These are phyloP conservation scores for Pedetes capensis DNA, from an alignment of 2,113 vertebrate species.

Conservation along the genomic window DNA sequence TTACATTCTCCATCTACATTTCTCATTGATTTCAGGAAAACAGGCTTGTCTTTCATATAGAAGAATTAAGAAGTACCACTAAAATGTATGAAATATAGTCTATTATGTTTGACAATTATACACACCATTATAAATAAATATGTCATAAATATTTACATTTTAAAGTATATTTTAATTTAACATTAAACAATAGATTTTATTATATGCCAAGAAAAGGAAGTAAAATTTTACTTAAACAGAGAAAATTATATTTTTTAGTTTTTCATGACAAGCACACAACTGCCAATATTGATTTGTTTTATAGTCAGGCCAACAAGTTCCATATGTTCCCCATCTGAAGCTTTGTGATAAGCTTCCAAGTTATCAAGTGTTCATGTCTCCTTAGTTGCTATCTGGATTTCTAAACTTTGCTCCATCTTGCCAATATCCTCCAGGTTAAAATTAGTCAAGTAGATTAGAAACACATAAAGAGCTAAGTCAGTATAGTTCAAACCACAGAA, in stretches of 20 bases:
- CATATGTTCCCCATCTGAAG: background rate
- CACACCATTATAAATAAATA: background rate
- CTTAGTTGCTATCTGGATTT: background rate
- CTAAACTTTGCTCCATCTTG: background rate
- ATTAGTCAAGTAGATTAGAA: background rate
- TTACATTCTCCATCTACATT: background rate
- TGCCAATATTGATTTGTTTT: background rate
- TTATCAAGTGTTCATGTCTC: background rate
- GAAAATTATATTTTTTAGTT: background rate
- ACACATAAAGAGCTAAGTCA: background rate
- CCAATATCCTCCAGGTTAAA: background rate
- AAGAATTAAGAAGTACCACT: background rate
- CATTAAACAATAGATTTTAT: background rate
- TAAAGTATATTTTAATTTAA: background rate
- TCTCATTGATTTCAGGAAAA: background rate
- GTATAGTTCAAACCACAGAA: background rate
- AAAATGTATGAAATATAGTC: background rate
- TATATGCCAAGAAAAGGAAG: background rate
- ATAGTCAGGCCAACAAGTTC: background rate
- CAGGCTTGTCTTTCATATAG: background rate
- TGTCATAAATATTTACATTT: background rate
- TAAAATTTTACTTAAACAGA: background rate
- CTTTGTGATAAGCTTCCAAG: background rate
- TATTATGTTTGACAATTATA: background rate
- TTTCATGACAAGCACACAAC: background rate